Conservation (phyloP, 2,888 invertebrate species). For the Caenorhabditis parvicauda region DNA sequence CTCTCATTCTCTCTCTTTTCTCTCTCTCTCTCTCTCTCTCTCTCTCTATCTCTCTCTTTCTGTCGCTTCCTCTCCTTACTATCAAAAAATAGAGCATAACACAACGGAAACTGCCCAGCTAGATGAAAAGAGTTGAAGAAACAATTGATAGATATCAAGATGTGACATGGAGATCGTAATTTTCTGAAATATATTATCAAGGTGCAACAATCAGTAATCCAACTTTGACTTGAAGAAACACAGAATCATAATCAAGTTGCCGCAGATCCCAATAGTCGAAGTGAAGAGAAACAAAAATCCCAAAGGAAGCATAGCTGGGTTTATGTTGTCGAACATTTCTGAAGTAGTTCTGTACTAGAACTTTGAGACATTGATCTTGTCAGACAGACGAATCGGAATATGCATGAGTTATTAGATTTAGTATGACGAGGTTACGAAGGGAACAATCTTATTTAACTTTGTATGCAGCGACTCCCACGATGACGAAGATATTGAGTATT, state of each 20-base stretch:
- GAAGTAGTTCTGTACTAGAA: no score
- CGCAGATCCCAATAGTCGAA: constrained; percentile 17
- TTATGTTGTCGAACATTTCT: constrained; percentile 26
- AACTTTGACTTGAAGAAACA: constrained; percentile 18
- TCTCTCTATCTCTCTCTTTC: no score
- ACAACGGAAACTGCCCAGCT: constrained; percentile 33
- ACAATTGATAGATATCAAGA: constrained; percentile 28
- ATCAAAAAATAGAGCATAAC: constrained; percentile 23
- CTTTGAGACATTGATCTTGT: no score
- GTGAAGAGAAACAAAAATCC: constrained; percentile 30
- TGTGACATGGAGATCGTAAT: constrained; percentile 30
- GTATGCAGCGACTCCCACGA: no score
- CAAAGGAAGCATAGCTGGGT: constrained; percentile 24
- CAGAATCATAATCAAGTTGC: constrained; percentile 19
- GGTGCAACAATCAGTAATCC: background rate
- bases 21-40: no score
- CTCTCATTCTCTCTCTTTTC: no score
- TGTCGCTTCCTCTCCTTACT: no score
- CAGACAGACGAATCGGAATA: no score
- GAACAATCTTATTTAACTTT: no score
- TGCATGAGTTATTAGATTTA: no score
- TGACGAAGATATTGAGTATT: no score
- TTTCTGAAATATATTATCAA: constrained; percentile 10
- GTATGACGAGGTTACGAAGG: no score
- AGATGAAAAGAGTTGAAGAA: constrained; percentile 26